Percentiles rank a stretch among this genome's conserved stretches.
These are phyloP conservation scores for Tyria jacobaeae DNA, from an alignment of 2,888 invertebrate species.

Conservation along the genomic window DNA sequence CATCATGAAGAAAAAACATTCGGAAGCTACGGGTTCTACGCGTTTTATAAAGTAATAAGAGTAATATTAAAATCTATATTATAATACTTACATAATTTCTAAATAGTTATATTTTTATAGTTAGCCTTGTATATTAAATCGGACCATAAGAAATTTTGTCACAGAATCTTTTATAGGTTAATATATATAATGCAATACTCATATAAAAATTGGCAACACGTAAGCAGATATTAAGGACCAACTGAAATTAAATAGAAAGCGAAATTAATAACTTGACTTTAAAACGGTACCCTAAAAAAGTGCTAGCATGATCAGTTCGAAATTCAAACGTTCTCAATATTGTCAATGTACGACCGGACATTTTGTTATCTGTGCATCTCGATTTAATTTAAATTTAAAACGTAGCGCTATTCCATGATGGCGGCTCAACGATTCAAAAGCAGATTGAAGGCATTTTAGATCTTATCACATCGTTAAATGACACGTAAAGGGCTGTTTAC, in stretches of 20 bases:
- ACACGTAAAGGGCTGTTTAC: conserved; percentile 69
- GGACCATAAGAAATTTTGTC: no score
- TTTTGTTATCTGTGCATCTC: conserved; percentile 75
- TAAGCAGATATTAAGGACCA: neutral
- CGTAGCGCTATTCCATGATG: conserved; percentile 60
- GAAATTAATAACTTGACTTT: neutral
- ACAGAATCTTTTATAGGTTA: no score
- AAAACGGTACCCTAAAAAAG: conserved; percentile 40
- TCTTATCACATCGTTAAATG: conserved; percentile 64
- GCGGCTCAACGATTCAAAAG: conserved; percentile 24
- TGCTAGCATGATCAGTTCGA: conserved; percentile 27
- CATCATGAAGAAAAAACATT: conserved; percentile 54
- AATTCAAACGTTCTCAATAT: conserved; percentile 57
- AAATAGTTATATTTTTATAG: neutral
- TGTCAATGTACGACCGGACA: conserved; percentile 73
- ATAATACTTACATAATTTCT: neutral
- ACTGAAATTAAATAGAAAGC: neutral
- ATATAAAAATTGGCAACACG: no score
- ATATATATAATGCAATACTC: no score
- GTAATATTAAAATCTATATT: neutral
- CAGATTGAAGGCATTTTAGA: conserved; percentile 54
- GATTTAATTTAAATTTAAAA: conserved; percentile 66
- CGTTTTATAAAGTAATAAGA: neutral
- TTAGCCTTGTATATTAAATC: no score
- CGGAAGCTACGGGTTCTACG: conserved; percentile 33